Percentiles rank a stretch among this genome's conserved stretches.
Conservation (phyloP, 1,140 invertebrate genomes). For the Pomacea maculata region DNA sequence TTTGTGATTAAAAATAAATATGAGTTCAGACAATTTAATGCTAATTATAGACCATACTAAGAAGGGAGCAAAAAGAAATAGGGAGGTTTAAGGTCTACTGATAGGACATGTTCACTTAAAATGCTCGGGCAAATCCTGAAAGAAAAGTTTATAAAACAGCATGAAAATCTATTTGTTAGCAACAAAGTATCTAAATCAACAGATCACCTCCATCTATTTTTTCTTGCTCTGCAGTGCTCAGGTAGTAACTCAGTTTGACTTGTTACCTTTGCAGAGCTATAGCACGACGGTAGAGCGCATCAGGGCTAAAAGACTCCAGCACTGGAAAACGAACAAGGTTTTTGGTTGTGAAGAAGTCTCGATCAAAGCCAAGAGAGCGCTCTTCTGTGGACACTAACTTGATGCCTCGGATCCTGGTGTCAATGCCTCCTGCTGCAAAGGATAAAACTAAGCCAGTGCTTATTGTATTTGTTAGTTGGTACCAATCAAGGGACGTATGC, state of each 20-base stretch:
- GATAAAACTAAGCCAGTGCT: background rate
- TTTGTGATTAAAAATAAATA: too few species aligned
- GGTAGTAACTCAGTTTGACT: background rate
- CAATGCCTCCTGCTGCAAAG: conserved; percentile 60
- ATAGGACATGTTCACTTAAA: background rate
- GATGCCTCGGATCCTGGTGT: conserved; percentile 59
- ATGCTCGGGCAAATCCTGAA: background rate
- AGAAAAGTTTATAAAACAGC: too few species aligned
- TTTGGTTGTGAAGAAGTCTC: conserved; percentile 56
- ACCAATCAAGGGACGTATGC: too few species aligned
- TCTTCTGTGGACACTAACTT: conserved; percentile 62
- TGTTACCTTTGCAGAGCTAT: conserved; percentile 57
- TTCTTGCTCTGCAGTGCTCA: background rate
- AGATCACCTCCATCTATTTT: too few species aligned
- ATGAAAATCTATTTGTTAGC: too few species aligned
- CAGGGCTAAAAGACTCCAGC: conserved; percentile 51
- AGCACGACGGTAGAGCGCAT: conserved; percentile 55
- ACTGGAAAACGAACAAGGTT: conserved; percentile 58
- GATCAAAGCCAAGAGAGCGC: conserved; percentile 53
- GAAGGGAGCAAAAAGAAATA: background rate
- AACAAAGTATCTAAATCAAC: too few species aligned
- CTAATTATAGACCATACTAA: background rate
- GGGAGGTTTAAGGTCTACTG: background rate
- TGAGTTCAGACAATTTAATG: too few species aligned
- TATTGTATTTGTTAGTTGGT: background rate